Conservation (phyloP, 2,113 vertebrate genomes). For the Catharus bicknelli region DNA sequence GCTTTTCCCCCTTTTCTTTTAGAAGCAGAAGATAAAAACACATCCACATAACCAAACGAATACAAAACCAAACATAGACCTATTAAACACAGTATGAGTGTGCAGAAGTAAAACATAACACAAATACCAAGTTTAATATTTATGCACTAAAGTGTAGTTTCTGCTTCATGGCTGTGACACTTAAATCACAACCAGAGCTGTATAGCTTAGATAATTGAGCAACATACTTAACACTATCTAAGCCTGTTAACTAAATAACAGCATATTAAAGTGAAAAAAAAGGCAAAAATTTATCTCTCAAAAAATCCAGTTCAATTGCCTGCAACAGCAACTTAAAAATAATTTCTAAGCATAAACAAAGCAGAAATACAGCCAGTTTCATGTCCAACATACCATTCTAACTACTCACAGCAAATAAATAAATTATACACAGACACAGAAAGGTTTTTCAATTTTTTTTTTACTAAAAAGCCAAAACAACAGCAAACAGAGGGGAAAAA, state of each 20-base stretch:
- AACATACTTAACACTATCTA: neutral
- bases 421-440: neutral
- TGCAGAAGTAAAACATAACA: neutral
- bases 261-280: neutral
- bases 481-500: neutral
- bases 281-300: neutral
- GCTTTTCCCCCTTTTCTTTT: neutral
- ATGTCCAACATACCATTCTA: neutral
- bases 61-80: accelerated
- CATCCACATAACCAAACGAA: neutral
- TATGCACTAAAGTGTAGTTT: neutral
- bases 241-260: neutral
- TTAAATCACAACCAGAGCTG: neutral
- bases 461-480: neutral
- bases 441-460: neutral
- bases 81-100: neutral
- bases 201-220: neutral
- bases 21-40: neutral
- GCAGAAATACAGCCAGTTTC: neutral
- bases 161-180: neutral
- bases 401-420: neutral
- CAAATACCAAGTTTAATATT: neutral
- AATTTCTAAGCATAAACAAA: neutral
- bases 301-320: neutral
- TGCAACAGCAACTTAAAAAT: neutral